Base-by-base conservation (phyloP, 2,113 vertebrate species). In the Rafetus swinhoei region DNA sequence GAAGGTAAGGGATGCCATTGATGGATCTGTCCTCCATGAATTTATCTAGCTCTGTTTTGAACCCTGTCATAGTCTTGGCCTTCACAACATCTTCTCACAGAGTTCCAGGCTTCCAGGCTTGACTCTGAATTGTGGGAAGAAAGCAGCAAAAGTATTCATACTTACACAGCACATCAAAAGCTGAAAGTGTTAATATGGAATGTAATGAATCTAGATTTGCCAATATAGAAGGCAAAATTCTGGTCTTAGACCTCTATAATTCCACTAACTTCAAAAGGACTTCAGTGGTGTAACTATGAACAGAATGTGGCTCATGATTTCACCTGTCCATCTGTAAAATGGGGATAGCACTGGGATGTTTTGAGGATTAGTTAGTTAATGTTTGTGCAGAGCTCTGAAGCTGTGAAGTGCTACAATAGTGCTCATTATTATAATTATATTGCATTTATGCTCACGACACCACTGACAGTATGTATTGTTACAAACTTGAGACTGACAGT, bases 351-450 rank as follows among this genome's bases (percentile, higher is more conserved):
- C 2, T 82, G 22, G 35, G 39, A 56, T 72, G 50, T 14, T 82
- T 29, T 39, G 82, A 95, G 72, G 86, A 92, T 65, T 77, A 93
- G 14, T 53, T 65, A 72, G 45, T 85, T 88, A 84, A 72, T 54
- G 56, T 16, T 54, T 85, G 55, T 3, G 53, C 2, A 79, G 86
- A 84, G 13, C 84, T 90, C 32, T 72, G 77, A 93, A 95, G 52
- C 54, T 80, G n/a, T 21, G 82, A 85, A 1, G 89, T 81, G 83
- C 76, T n/a, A 32, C n/a, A 90, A 77, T 62, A 72, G 25, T 81
- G 45, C 25, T 56, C 88, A 81, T 80, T 14, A 24, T 59, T 54
- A 88, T 85, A 87, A 77, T 0, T 4, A 79, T 32, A 86, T 14
- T 65, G 80, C 93, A 84, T 60, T 81, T 56, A 60, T 79, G 16